Conservation (phyloP, 1,140 invertebrate species). For the Drosophila nasuta region DNA sequence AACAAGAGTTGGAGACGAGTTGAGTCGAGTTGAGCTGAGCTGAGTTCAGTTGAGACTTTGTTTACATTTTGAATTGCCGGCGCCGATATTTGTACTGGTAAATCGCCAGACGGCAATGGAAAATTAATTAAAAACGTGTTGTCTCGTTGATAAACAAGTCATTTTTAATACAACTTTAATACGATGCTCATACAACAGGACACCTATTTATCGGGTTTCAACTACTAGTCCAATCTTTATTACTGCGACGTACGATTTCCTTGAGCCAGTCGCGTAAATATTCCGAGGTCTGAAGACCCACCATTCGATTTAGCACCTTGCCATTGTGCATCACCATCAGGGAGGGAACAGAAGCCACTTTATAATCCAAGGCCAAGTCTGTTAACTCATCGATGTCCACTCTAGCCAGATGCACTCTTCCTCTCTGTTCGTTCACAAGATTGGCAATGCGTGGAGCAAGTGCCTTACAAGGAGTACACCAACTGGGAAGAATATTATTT, state of each 20-base stretch:
- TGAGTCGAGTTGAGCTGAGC: constrained; percentile 8
- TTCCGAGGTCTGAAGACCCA: constrained; percentile 95
- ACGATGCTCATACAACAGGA: background rate
- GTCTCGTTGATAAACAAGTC: constrained; percentile 10
- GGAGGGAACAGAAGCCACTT: constrained; percentile 94
- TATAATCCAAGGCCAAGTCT: constrained; percentile 94
- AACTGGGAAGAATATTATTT: constrained; percentile 86
- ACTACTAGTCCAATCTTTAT: constrained; percentile 46
- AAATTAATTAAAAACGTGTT: constrained; percentile 68
- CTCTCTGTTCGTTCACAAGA: constrained; percentile 92
- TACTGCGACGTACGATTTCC: constrained; percentile 86
- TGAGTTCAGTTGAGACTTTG: constrained; percentile 58
- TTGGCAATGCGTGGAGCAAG: constrained; percentile 94
- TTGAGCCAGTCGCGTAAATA: constrained; percentile 94
- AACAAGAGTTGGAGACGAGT: background rate
- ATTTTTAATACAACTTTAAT: constrained; percentile 6
- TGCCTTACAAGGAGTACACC: constrained; percentile 97
- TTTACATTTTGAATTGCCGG: constrained; percentile 79
- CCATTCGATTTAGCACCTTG: constrained; percentile 92
- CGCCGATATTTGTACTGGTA: constrained; percentile 54
- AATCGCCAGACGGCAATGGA: constrained; percentile 47
- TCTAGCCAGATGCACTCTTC: constrained; percentile 94
- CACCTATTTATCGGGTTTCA: too few relatives aligned
- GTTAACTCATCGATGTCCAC: constrained; percentile 95
- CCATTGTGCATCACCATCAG: constrained; percentile 95